Evolutionary conservation across 2,113 vertebrate species (phyloP).

Genomic region (Syrrhaptes paradoxus): DNA sequence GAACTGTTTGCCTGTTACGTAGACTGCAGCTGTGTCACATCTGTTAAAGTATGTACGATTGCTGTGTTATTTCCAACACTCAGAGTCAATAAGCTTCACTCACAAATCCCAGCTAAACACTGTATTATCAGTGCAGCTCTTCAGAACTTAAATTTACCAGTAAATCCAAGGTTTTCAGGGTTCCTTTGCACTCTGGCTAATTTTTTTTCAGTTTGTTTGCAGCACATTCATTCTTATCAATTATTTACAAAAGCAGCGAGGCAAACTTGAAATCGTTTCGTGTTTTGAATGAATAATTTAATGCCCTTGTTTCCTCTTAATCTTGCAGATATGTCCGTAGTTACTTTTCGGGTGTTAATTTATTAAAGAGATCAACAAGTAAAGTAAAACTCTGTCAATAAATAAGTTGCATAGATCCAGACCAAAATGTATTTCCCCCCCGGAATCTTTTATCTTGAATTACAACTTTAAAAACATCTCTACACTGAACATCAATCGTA

Average conservation of each 20-base stretch:
- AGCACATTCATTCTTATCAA: neutral
- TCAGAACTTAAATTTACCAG: neutral
- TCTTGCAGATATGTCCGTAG: neutral
- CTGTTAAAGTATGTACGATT: neutral
- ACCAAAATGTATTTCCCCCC: neutral
- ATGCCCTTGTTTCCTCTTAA: neutral
- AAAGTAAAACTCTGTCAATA: neutral
- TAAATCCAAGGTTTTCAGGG: neutral
- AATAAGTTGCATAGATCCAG: neutral
- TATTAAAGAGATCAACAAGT: neutral
- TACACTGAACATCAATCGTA: neutral
- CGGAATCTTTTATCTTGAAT: neutral
- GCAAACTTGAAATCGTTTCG: neutral
- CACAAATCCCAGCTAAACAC: neutral
- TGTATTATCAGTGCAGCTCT: neutral
- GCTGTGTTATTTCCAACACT: neutral
- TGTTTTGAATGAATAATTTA: slow-evolving; percentile 31
- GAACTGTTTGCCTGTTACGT: neutral
- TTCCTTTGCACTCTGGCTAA: accelerated
- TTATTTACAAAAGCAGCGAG: neutral
- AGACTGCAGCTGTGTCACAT: neutral
- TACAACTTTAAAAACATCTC: neutral
- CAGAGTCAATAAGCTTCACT: accelerated
- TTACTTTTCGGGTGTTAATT: neutral
- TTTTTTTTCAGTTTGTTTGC: neutral